Evolutionary conservation across 1,140 invertebrate genomes (phyloP).

Genomic region (Maniola jurtina): DNA sequence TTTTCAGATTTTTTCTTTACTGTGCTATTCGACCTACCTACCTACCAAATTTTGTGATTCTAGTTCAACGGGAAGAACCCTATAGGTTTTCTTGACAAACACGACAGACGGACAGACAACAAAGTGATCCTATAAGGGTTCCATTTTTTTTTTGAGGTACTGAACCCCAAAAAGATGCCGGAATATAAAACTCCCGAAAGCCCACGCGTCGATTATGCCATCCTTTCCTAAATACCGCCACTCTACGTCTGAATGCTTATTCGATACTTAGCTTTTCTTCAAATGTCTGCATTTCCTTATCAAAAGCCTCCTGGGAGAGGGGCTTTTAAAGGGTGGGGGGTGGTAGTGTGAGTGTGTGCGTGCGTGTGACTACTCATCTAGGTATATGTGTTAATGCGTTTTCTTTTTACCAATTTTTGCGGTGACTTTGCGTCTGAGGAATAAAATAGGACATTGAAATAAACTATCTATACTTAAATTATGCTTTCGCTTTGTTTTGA

Average conservation of each 20-base stretch:
- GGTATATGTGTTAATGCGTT: slow-evolving; percentile 77
- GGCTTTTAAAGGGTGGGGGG: slow-evolving; percentile 61
- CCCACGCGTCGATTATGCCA: slow-evolving; percentile 51
- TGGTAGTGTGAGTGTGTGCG: slow-evolving; percentile 48
- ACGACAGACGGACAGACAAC: no score
- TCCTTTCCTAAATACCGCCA: slow-evolving; percentile 54
- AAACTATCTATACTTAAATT: background rate
- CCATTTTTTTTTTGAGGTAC: no score
- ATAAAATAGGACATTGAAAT: background rate
- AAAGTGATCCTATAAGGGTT: no score
- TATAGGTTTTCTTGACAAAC: no score
- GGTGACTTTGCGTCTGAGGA: slow-evolving; percentile 35
- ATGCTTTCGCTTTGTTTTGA: background rate
- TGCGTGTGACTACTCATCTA: slow-evolving; percentile 68
- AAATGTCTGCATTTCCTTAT: slow-evolving; percentile 78
- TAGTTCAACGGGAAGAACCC: no score
- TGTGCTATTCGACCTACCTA: no score
- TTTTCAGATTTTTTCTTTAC: no score
- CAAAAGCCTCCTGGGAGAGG: slow-evolving; percentile 60
- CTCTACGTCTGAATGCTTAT: slow-evolving; percentile 57
- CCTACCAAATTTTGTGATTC: no score
- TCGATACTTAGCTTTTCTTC: slow-evolving; percentile 73
- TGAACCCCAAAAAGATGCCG: slow-evolving; percentile 30
- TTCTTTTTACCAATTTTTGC: slow-evolving; percentile 76
- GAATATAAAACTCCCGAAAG: slow-evolving; percentile 25